Evolutionary conservation across 2,888 invertebrate species (phyloP), one percentile per base, ranked within the genome.

Genomic region (Orchestes rusci): DNA sequence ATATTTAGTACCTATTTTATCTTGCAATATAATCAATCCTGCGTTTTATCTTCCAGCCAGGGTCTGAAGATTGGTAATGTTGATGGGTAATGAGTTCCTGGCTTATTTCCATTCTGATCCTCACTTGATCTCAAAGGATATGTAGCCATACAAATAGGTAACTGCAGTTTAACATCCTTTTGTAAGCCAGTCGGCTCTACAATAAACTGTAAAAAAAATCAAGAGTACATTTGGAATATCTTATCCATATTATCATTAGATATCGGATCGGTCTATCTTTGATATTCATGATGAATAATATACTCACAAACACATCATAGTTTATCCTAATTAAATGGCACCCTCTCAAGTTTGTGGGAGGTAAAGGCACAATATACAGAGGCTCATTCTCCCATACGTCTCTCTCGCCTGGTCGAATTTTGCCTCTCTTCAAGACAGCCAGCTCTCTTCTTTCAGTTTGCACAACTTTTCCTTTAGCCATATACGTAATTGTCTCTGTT

Each of bases 281-380:
- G n/a, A n/a, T n/a, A n/a, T n/a, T n/a, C n/a, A n/a, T n/a, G n/a
- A n/a, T n/a, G n/a, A n/a, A n/a, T n/a, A 34, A 16, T 7, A 12
- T n/a, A 81, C 87, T 83, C 68, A 89, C 89, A 66, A 85, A 91
- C 41, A 93, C 88, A 66, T 93, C 91, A 64, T 95, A 95, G 59
- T 88, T 84, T 59, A 95, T 89, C 64, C 86, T 82, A 61, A 95
- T 94, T 59, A 95, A 79, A 69, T 92, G 91, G 66, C 94, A 95
- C 45, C 93, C 93, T 58, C 92, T 77, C 43, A 95, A 75, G 73
- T 92, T 91, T 50, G 94, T 94, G 27, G 94, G 94, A 51, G 94
- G 94, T 59, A 95, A 72, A 18, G 94, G 93, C 48, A 94, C 94
- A 53, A 95, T 90, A 67, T 90, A 88, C 43, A 94, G 77, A 63